Conservation (phyloP, 2,797 vertebrate genomes). For the Salmo trutta region DNA sequence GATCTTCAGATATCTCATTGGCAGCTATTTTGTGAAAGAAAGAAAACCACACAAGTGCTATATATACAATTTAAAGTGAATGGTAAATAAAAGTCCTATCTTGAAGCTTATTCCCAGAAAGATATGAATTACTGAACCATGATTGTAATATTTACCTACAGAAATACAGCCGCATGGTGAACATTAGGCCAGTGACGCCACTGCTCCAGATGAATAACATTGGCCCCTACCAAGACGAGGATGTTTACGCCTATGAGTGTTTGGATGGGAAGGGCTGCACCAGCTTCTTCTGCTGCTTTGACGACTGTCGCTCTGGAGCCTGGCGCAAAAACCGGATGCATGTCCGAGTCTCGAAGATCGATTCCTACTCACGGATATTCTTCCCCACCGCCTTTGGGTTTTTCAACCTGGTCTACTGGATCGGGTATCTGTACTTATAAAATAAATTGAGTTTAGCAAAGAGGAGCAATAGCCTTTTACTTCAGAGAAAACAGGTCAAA, state of each 20-base stretch:
- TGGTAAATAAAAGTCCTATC: not conserved
- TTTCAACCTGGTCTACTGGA: constrained; percentile 96
- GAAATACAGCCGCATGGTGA: constrained; percentile 79
- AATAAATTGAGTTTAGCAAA: constrained; percentile 45
- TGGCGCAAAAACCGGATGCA: constrained; percentile 95
- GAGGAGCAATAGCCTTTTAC: constrained; percentile 42
- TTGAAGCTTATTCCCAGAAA: not conserved
- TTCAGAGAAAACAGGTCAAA: constrained; percentile 16
- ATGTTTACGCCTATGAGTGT: constrained; percentile 89
- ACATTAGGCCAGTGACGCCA: constrained; percentile 85
- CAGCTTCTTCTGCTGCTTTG: constrained; percentile 96
- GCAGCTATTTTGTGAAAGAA: too few species aligned
- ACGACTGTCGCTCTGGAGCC: constrained; percentile 91
- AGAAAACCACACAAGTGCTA: too few species aligned
- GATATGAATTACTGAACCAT: not conserved
- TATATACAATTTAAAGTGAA: not conserved
- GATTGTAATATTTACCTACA: constrained; percentile 49
- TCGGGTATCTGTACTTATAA: constrained; percentile 91
- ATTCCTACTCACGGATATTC: constrained; percentile 93
- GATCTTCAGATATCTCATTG: too few species aligned
- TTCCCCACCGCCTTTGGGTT: constrained; percentile 95
- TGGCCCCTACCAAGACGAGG: constrained; percentile 81
- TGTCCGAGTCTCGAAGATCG: constrained; percentile 92
- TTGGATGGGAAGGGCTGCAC: constrained; percentile 93
- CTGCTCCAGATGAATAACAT: constrained; percentile 91